A percentile compares a stretch with the other conserved stretches of the same genome.
These are phyloP conservation scores for Pampusana beccarii DNA, from an alignment of 2,113 vertebrate genomes.

Conservation along the genomic window DNA sequence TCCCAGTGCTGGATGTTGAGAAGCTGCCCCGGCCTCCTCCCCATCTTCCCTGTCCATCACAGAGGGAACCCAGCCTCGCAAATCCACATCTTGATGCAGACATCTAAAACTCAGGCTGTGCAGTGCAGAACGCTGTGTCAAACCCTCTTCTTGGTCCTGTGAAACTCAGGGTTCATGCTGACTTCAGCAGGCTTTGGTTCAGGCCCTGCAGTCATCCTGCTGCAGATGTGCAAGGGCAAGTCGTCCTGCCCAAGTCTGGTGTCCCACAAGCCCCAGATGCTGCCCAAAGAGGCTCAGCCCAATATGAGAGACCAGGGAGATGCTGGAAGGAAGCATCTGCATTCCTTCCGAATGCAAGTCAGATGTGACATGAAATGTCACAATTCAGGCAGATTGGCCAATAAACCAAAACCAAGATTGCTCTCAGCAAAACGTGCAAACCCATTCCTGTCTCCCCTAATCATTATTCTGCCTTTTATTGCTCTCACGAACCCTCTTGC, in stretches of 20 bases:
- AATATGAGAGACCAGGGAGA: background rate
- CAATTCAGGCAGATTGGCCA: background rate
- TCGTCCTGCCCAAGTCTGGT: background rate
- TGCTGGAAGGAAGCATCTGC: background rate
- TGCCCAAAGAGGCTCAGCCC: background rate
- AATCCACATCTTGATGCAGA: background rate
- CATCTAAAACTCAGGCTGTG: background rate
- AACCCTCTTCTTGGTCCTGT: background rate
- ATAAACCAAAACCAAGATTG: background rate
- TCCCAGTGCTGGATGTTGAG: background rate
- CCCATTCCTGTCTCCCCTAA: background rate
- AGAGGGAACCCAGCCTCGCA: background rate
- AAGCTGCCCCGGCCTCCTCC: background rate
- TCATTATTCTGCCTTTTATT: background rate
- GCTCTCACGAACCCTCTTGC: background rate
- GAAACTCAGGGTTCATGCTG: background rate
- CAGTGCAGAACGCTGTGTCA: background rate
- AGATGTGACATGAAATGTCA: background rate
- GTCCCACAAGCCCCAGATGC: background rate
- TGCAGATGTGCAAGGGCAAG: background rate
- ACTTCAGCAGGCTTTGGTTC: background rate
- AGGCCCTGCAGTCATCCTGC: background rate
- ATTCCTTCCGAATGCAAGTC: slow-evolving; percentile 11
- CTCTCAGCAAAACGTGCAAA: background rate
- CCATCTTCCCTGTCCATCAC: background rate